These are phyloP conservation scores for Gobiocypris rarus DNA, from an alignment of 2,113 vertebrate species.

Conservation along the genomic window DNA sequence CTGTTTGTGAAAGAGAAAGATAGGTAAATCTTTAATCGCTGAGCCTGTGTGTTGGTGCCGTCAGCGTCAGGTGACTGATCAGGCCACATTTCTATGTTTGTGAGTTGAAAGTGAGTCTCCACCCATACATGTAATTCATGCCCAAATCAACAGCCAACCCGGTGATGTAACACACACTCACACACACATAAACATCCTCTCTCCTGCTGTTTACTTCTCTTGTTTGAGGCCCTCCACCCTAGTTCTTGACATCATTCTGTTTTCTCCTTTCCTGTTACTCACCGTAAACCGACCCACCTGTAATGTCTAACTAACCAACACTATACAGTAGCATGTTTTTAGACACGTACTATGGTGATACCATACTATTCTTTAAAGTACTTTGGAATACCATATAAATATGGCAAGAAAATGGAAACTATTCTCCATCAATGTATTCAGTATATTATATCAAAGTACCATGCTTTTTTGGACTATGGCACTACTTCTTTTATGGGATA, in stretches of 20 bases:
- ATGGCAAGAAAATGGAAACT: not conserved
- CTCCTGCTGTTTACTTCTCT: slow-evolving; percentile 10
- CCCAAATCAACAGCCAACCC: slow-evolving; percentile 67
- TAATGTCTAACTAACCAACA: not conserved
- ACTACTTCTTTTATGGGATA: not conserved
- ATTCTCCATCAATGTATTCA: not conserved
- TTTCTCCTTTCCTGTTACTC: not conserved
- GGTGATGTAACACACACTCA: slow-evolving; percentile 46
- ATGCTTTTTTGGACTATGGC: not conserved
- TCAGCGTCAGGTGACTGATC: slow-evolving; percentile 72
- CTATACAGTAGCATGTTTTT: not conserved
- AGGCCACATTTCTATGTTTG: slow-evolving; percentile 59
- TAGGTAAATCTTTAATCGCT: not conserved
- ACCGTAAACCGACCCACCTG: not conserved
- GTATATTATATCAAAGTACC: not conserved
- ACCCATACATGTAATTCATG: slow-evolving; percentile 29
- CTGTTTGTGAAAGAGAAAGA: slow-evolving; percentile 36
- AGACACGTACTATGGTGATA: not conserved
- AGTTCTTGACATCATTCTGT: not conserved
- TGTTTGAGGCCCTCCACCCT: slow-evolving; percentile 27
- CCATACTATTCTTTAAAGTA: not conserved
- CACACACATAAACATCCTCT: not conserved
- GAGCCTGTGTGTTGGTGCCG: slow-evolving; percentile 12
- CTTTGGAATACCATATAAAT: not conserved
- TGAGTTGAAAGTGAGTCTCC: slow-evolving; percentile 17